phyloP scores from a whole-genome alignment of 1,140 invertebrate genomes.

The Archivesica marissinica region DNA sequence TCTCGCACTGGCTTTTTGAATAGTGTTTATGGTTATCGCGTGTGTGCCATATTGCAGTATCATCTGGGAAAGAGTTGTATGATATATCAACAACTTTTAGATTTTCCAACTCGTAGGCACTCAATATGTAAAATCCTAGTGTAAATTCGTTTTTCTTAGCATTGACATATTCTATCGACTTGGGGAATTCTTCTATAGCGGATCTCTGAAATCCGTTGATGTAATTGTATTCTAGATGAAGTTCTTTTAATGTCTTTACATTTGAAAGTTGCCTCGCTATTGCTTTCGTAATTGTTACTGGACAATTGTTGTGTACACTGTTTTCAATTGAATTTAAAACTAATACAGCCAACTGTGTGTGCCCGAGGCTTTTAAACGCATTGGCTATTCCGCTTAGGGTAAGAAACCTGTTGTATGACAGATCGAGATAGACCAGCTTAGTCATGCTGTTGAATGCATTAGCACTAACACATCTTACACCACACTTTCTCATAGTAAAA shows the following conservation, averaged over 20 bases:
- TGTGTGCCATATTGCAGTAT: background rate
- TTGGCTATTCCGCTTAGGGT: background rate
- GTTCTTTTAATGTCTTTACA: constrained; percentile 18
- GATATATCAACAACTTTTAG: constrained; percentile 9
- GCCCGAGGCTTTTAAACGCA: background rate
- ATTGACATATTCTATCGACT: constrained; percentile 10
- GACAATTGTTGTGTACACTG: background rate
- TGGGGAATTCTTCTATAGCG: background rate
- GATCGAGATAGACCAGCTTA: constrained; percentile 29
- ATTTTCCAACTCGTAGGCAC: background rate
- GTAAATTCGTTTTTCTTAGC: constrained; percentile 1
- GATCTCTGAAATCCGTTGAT: constrained; percentile 12
- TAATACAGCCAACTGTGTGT: background rate
- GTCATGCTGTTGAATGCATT: background rate
- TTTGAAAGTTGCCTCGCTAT: background rate
- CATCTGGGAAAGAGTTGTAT: constrained; percentile 9
- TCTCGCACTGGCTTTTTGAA: background rate
- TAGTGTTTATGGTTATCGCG: background rate
- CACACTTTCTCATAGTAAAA: constrained; percentile 15
- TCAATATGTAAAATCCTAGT: constrained; percentile 19
- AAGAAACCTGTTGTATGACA: constrained; percentile 4
- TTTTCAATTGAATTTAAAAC: background rate
- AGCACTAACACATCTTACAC: background rate
- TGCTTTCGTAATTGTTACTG: background rate
- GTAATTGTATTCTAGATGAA: constrained; percentile 16